phyloP scores from a whole-genome alignment of 2,113 vertebrate genomes.

The Hippocampus abdominalis region DNA sequence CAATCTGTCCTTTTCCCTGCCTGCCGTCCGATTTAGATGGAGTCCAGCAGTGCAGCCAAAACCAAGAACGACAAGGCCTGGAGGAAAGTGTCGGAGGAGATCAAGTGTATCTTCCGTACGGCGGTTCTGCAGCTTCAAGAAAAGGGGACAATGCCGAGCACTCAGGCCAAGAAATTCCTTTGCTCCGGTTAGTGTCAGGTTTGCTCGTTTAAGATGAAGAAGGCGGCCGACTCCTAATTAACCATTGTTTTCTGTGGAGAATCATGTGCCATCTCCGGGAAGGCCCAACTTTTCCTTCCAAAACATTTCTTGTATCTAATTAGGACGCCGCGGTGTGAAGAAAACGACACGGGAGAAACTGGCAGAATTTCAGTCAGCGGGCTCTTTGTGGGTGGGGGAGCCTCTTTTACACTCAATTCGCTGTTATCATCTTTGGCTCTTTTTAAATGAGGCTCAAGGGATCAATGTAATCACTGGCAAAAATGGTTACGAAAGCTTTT shows the following conservation, averaged over 20 bases:
- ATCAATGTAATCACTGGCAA: slow-evolving; percentile 36
- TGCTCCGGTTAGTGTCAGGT: slow-evolving; percentile 83
- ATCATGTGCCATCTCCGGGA: slow-evolving; percentile 19
- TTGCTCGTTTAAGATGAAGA: not conserved
- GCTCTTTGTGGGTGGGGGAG: slow-evolving; percentile 36
- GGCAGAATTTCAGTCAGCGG: slow-evolving; percentile 47
- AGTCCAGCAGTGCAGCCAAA: slow-evolving; percentile 78
- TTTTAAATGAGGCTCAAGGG: slow-evolving; percentile 47
- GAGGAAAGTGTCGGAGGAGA: slow-evolving; percentile 91
- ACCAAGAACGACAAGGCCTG: slow-evolving; percentile 84
- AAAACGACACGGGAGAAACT: slow-evolving; percentile 43
- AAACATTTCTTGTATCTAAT: slow-evolving; percentile 23
- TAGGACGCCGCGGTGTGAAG: slow-evolving; percentile 29
- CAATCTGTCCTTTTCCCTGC: slow-evolving; percentile 33
- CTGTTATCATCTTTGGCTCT: slow-evolving; percentile 53
- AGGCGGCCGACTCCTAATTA: not conserved
- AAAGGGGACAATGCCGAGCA: slow-evolving; percentile 90
- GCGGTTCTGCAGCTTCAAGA: slow-evolving; percentile 88
- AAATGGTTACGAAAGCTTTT: slow-evolving; percentile 34
- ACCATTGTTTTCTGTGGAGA: slow-evolving; percentile 5
- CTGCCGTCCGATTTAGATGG: slow-evolving; percentile 73
- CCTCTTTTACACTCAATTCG: slow-evolving; percentile 46
- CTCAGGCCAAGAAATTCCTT: slow-evolving; percentile 92
- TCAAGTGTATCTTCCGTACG: slow-evolving; percentile 90
- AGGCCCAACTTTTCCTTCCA: slow-evolving; percentile 22